Evolutionary conservation across 1,140 invertebrate species (phyloP).

Genomic region (Pemphigus obesinymphae): DNA sequence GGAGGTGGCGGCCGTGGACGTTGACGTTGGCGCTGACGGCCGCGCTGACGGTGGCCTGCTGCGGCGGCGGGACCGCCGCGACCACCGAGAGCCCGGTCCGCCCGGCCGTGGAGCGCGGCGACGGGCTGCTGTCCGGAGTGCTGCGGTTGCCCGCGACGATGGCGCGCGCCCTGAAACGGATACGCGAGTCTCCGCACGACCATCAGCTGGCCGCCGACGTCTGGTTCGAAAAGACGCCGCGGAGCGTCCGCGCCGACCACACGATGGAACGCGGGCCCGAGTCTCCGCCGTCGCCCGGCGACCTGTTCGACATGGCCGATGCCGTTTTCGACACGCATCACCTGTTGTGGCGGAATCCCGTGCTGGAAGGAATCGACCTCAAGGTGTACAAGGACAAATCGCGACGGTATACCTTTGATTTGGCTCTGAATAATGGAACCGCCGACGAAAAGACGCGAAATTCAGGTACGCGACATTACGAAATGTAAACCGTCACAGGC

Average conservation of each 20-base stretch:
- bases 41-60: not conserved
- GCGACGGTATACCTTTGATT: too few species aligned
- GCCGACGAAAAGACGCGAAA: not conserved
- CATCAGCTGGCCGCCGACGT: not conserved
- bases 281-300: not conserved
- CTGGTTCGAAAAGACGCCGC: not conserved
- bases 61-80: not conserved
- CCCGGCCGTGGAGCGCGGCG: not conserved
- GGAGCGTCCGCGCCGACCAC: too few species aligned
- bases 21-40: not conserved
- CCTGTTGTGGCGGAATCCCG: not conserved
- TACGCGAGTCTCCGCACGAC: not conserved
- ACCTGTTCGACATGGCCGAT: not conserved
- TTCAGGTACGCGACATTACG: not conserved
- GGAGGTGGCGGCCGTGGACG: too few species aligned
- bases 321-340: not conserved
- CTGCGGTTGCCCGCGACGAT: too few species aligned
- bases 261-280: too few species aligned
- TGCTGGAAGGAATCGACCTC: not conserved
- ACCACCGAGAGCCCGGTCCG: too few species aligned
- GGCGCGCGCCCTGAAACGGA: not conserved
- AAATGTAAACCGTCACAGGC: too few species aligned
- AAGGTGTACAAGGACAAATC: slow-evolving; percentile 6
- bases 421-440: not conserved
- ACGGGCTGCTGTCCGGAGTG: too few species aligned